These are phyloP conservation scores for Tricholaema leucomelas DNA, from an alignment of 2,113 vertebrate species.

Conservation along the genomic window DNA sequence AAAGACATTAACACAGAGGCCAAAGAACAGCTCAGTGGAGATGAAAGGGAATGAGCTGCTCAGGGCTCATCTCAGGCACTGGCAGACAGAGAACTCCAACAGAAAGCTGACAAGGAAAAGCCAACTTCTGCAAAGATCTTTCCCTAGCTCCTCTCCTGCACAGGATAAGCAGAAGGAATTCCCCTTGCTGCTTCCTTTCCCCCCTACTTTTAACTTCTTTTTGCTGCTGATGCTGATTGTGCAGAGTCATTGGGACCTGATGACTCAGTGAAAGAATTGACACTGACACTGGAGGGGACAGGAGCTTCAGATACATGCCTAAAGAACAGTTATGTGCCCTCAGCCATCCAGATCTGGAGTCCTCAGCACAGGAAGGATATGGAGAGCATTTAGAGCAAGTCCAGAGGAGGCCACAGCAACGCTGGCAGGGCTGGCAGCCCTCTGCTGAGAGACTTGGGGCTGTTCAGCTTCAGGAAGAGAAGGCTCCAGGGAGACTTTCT, in stretches of 20 bases:
- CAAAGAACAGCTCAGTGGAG: not conserved
- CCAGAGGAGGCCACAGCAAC: too few relatives aligned
- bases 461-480: too few relatives aligned
- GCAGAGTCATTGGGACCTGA: not conserved
- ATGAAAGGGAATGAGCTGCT: not conserved
- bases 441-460: too few relatives aligned
- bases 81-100: not conserved
- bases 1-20: not conserved
- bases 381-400: too few relatives aligned
- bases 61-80: not conserved
- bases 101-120: not conserved
- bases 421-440: too few relatives aligned
- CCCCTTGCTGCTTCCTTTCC: not conserved
- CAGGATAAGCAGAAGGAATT: not conserved
- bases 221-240: not conserved
- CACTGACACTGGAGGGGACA: not conserved
- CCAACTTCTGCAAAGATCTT: not conserved
- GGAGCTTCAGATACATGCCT: not conserved
- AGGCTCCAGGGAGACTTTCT: too few relatives aligned
- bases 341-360: too few relatives aligned
- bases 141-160: not conserved
- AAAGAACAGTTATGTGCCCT: not conserved
- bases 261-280: not conserved
- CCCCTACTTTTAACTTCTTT: not conserved
- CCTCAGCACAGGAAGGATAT: too few relatives aligned